Evolutionary conservation across 2,113 vertebrate species (phyloP).

Genomic region (Solea senegalensis): DNA sequence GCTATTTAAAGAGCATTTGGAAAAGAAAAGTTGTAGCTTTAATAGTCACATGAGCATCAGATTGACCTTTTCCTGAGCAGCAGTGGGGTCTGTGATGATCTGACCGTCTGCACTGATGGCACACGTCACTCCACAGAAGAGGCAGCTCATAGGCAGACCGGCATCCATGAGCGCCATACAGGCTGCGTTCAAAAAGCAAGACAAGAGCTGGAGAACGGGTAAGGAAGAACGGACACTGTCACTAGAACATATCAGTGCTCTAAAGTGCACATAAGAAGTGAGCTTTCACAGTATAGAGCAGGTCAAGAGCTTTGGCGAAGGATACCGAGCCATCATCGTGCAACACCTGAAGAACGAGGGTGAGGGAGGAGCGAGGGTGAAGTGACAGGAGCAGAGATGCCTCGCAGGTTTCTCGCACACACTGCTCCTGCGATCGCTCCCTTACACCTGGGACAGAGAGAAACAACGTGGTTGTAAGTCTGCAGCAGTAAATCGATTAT

Average conservation of each 20-base stretch:
- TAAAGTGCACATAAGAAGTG: not conserved
- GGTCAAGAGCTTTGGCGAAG: conserved; percentile 59
- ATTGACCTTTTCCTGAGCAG: conserved; percentile 88
- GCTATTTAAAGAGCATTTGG: no score
- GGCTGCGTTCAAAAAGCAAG: conserved; percentile 88
- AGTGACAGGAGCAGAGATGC: conserved; percentile 81
- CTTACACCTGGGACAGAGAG: conserved; percentile 79
- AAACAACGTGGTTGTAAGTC: not conserved
- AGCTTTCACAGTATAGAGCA: not conserved
- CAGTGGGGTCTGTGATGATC: conserved; percentile 86
- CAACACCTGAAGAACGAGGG: conserved; percentile 88
- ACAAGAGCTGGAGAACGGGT: conserved; percentile 82
- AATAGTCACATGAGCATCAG: no score
- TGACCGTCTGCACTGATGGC: conserved; percentile 80
- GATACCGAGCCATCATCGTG: conserved; percentile 93
- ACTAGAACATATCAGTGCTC: no score
- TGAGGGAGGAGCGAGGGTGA: conserved; percentile 91
- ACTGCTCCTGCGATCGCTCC: conserved; percentile 88
- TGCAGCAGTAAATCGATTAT: no score
- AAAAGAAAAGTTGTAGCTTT: no score
- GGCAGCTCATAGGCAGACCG: conserved; percentile 86
- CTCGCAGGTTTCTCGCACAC: conserved; percentile 87
- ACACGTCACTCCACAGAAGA: conserved; percentile 92
- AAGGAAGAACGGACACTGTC: conserved; percentile 50
- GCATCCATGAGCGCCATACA: conserved; percentile 92